Conservation (phyloP, 1,140 invertebrate species). For the Neoseiulus cucumeris region DNA sequence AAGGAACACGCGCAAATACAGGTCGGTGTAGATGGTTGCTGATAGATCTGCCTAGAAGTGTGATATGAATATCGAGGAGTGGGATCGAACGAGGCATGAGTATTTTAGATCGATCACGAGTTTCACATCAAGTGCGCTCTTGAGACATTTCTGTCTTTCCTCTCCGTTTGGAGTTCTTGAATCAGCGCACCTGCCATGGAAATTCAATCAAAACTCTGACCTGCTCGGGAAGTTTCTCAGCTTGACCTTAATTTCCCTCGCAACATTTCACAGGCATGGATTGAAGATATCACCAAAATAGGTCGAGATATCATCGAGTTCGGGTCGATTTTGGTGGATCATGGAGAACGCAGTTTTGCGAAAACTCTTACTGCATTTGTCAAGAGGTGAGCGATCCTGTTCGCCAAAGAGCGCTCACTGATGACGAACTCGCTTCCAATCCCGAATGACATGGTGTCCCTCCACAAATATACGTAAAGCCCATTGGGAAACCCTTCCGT, state of each 20-base stretch:
- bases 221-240: no score
- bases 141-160: no score
- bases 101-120: background rate
- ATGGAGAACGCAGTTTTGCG: slow-evolving; percentile 63
- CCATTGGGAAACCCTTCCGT: no score
- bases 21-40: slow-evolving; percentile 21
- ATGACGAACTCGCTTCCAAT: background rate
- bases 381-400: slow-evolving; percentile 43
- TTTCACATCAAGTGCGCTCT: no score
- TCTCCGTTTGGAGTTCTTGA: no score
- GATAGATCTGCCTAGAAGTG: background rate
- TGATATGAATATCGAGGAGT: background rate
- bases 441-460: no score
- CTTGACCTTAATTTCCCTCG: no score
- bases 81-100: background rate
- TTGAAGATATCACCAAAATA: slow-evolving; percentile 13
- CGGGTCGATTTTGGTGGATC: slow-evolving; percentile 52
- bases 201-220: no score
- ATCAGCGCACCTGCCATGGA: no score
- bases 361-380: slow-evolving; percentile 71
- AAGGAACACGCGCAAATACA: slow-evolving; percentile 25
- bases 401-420: no score
- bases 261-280: background rate
- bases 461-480: no score
- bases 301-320: slow-evolving; percentile 11